Base-by-base conservation (phyloP, 2,888 invertebrate genomes). In the Cerastoderma edule region DNA sequence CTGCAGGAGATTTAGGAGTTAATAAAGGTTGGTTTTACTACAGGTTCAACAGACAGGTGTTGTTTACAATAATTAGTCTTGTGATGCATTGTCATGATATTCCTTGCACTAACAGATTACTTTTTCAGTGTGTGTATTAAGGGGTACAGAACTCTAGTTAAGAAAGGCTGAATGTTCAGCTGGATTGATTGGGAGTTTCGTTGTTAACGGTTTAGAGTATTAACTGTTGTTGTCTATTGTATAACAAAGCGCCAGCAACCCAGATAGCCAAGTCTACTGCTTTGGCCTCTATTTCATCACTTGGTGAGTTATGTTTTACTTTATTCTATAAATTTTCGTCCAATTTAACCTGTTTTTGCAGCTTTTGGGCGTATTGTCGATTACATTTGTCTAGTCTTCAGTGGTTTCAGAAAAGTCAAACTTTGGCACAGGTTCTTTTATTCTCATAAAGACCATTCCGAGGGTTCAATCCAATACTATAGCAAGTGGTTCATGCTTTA, bases 261-360 rank as follows among this genome's bases (percentile, higher is more conserved):
- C 93, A 93, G 90, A 91, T 93, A 83, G 92, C 92, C 92, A 96
- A 96, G 95, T 96, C 96, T 94, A 95, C 95, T 94, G 96, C 96
- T 94, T 95, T 97, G 94, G 96, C 97, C 94, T 96, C 97, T 95
- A 95, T 97, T 94, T 96, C 96, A 93, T 96, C 96, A 93, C 95
- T 98, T 93, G 97, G 97, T 98, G 95, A 98, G 97, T 97, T 74
- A 30, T 28, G 54, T 10, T n/a, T 44, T 72, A 56, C 39, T 66
- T 60, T 75, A 66, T 57, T 48, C 22, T 48, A 48, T 48, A 48
- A 44, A 6, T n/a, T 5, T 5, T 48, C 48, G n/a, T n/a, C n/a
- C n/a, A n/a, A n/a, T n/a, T n/a, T n/a, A n/a, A n/a, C n/a, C n/a
- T n/a, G n/a, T n/a, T n/a, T n/a, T n/a, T n/a, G n/a, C n/a, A n/a